Evolutionary conservation across 1,140 invertebrate species (phyloP).

Genomic region (Drosophila bipectinata): DNA sequence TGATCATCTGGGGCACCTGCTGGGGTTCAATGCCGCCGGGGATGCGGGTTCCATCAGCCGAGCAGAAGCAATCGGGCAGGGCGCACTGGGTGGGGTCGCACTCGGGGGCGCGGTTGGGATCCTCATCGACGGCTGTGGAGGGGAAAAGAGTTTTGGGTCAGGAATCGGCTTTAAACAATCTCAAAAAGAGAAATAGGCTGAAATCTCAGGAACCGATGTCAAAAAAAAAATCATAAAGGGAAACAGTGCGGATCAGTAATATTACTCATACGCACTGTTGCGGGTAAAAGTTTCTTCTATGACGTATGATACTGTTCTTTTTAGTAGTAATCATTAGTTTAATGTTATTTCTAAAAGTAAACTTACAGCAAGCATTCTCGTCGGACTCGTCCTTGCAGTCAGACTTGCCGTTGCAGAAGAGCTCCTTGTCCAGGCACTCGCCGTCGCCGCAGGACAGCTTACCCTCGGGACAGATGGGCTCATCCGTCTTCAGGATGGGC

Average conservation of each 20-base stretch:
- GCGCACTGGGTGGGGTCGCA: slow-evolving; percentile 95
- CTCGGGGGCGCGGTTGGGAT: slow-evolving; percentile 94
- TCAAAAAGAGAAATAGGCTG: no score
- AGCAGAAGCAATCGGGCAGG: slow-evolving; percentile 97
- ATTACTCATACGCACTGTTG: not conserved
- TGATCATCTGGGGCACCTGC: slow-evolving; percentile 97
- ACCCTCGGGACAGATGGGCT: slow-evolving; percentile 94
- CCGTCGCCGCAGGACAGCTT: slow-evolving; percentile 95
- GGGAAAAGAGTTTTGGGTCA: not conserved
- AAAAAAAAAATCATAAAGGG: not conserved
- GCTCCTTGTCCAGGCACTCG: slow-evolving; percentile 94
- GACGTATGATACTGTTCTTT: not conserved
- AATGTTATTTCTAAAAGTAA: no score
- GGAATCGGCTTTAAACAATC: not conserved
- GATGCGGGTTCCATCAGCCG: slow-evolving; percentile 95
- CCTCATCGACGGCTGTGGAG: slow-evolving; percentile 91
- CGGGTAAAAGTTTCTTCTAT: not conserved
- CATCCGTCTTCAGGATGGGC: slow-evolving; percentile 95
- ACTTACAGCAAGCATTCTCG: slow-evolving; percentile 97
- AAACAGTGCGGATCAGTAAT: not conserved
- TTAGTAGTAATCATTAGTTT: no score
- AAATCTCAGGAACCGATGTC: no score
- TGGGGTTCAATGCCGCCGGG: slow-evolving; percentile 92
- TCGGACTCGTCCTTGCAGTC: slow-evolving; percentile 98
- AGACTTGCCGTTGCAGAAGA: slow-evolving; percentile 96